These are phyloP conservation scores for Phenganax subtilis DNA, from an alignment of 92 coral and sea anemone genomes.

Conservation along the genomic window DNA sequence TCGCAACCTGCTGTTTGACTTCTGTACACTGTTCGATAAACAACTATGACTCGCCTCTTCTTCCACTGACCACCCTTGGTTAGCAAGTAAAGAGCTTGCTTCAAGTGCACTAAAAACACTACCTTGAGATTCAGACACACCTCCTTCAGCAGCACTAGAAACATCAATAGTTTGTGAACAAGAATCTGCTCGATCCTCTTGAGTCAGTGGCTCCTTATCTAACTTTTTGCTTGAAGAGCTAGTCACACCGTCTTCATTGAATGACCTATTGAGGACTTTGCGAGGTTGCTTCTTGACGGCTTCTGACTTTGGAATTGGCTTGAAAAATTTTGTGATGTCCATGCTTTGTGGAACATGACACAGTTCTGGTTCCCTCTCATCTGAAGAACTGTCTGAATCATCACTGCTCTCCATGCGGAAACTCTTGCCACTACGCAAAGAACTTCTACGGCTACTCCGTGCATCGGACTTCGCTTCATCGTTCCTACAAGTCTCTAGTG, in stretches of 20 bases:
- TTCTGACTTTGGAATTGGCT: slow-evolving; percentile 14
- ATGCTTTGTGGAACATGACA: neutral
- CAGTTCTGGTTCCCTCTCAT: neutral
- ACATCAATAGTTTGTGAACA: slow-evolving; percentile 8
- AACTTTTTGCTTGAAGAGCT: neutral
- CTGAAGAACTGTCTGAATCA: slow-evolving; percentile 14
- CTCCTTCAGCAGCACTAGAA: neutral
- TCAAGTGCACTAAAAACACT: neutral
- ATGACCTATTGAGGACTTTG: neutral
- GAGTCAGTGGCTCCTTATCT: neutral
- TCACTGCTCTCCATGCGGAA: neutral
- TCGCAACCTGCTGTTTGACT: neutral
- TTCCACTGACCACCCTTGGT: neutral
- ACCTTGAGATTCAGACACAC: neutral
- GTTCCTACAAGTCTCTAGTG: neutral
- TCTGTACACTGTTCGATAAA: neutral
- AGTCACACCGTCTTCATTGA: neutral
- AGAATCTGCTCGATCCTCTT: neutral
- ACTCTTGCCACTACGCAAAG: neutral
- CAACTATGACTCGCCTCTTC: neutral
- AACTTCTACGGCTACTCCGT: neutral
- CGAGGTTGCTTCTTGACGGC: neutral
- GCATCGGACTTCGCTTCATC: neutral
- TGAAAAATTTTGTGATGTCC: slow-evolving; percentile 9
- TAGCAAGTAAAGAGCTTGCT: neutral